Base-by-base conservation (phyloP, 2,888 invertebrate genomes). In the Caenorhabditis sulstoni region DNA sequence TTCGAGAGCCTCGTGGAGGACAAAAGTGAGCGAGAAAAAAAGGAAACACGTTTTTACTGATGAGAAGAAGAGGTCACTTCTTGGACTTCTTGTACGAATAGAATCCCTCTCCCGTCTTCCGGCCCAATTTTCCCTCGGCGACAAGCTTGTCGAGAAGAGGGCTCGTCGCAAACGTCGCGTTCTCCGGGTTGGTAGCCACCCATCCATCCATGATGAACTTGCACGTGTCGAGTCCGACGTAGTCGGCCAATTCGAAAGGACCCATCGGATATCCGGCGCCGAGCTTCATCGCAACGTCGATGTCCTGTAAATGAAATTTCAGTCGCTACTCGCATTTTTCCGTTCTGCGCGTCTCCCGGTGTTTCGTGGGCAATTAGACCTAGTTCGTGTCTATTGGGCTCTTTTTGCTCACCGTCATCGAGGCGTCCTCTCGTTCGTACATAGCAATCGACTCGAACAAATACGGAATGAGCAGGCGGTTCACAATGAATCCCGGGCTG, bases 401-500 rank as follows among this genome's bases (percentile, higher is more conserved):
- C n/a, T 3, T 16, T 12, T 23, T 0, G 23, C 49, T 11, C 9
- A 78, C 81, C 57, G 55, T 79, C 68, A 74, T 81, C n/a, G 81
- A 78, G 4, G 89, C 88, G 44, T 90, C 88, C 12, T 85, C 89
- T 18, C 88, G 70, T 23, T 89, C 95, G 79, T 93, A 91, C 93
- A 96, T 93, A 75, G 94, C 91, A 5, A 95, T 91, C 35, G 96
- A 94, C 91, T 96, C 95, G 85, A 93, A 93, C 85, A 94, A 92
- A 88, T 95, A 95, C 0, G 96, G 96, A 9, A 95, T 94, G 62
- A 96, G 92, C 53, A 96, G 92, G 44, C 96, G 92, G 91, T 96
- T 96, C 22, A 96, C 96, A 79, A 96, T 95, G 91, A 96, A 96
- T 2, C 96, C 96, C n/a, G 95, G 95, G 0, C 95, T 95, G 90